Base-by-base conservation (phyloP, 2,888 invertebrate genomes). In the Eilema caniola region DNA sequence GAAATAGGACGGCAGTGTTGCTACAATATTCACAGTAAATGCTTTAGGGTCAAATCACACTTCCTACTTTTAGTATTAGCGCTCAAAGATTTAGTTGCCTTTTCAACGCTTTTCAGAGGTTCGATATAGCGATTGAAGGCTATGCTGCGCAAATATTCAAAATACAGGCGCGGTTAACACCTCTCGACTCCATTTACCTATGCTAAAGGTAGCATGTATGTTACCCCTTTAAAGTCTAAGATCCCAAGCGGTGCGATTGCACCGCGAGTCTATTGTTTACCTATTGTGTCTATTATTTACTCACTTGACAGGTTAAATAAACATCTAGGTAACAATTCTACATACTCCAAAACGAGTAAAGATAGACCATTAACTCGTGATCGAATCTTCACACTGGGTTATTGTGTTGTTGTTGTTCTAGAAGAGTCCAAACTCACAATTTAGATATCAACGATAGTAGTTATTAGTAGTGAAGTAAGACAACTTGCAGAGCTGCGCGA, bases 1-100 rank as follows among this genome's bases (percentile, higher is more conserved):
- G 24, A 69, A 31, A 56, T 25, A 61, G 66, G 69, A 68, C 67
- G 62, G 53, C 61, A 73, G 33, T 71, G 56, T 70, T 66, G 62
- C 62, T 62, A 67, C 33, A 60, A 67, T 41, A 66, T 69, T 56
- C 11, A 59, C 23, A 14, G 57, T 71, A 69, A 66, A 71, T 70
- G 57, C 20, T 28, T 53, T 20, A 53, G 53, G 53, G n/a, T 20
- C 20, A 53, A 53, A 53, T 1, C 53, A 53, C 53, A 53, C n/a
- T 53, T n/a, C 10, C n/a, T 53, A n/a, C n/a, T n/a, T 47, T 53
- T n/a, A 53, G n/a, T 8, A 53, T 53, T 2, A 8, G 20, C 20
- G 20, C n/a, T n/a, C n/a, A n/a, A n/a, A n/a, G n/a, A n/a, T n/a
- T n/a, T n/a, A n/a, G n/a, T n/a, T n/a, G n/a, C n/a, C n/a, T n/a